Percentiles rank a stretch among this genome's conserved stretches.
Evolutionary conservation across 1,140 invertebrate species (phyloP).

Genomic region (Zaprionus taronus): DNA sequence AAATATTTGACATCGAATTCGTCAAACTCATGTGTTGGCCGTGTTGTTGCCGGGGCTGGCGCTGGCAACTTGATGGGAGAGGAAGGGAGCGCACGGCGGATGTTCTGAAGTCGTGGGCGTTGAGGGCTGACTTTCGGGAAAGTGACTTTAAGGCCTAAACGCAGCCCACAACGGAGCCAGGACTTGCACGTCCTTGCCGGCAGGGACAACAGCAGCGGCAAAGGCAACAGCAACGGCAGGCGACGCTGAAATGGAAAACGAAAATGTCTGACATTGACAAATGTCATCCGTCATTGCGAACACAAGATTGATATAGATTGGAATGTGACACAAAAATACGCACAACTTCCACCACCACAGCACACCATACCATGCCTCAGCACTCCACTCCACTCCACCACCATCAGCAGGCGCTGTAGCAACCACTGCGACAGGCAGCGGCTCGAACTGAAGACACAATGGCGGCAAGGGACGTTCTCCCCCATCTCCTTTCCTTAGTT

Average conservation of each 20-base stretch:
- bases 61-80: background rate
- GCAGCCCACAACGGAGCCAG: constrained; percentile 22
- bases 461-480: constrained; percentile 41
- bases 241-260: constrained; percentile 83
- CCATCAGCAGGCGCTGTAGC: constrained; percentile 35
- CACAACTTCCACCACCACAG: constrained; percentile 74
- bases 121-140: constrained; percentile 50
- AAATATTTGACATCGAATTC: constrained; percentile 82
- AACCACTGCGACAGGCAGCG: constrained; percentile 41
- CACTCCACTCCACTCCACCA: constrained; percentile 28
- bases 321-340: constrained; percentile 84
- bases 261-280: constrained; percentile 85
- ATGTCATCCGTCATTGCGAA: constrained; percentile 85
- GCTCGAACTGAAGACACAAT: constrained; percentile 47
- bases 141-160: constrained; percentile 68
- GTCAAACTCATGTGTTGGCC: constrained; percentile 74
- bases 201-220: background rate
- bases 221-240: background rate
- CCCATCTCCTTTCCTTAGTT: background rate
- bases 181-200: constrained; percentile 33
- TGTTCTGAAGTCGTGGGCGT: constrained; percentile 24
- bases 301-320: constrained; percentile 85
- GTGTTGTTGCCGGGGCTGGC: constrained; percentile 15
- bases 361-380: constrained; percentile 15
- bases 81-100: background rate